These are phyloP conservation scores for Taenioides sp. DNA, from an alignment of 2,797 vertebrate species.

Conservation along the genomic window DNA sequence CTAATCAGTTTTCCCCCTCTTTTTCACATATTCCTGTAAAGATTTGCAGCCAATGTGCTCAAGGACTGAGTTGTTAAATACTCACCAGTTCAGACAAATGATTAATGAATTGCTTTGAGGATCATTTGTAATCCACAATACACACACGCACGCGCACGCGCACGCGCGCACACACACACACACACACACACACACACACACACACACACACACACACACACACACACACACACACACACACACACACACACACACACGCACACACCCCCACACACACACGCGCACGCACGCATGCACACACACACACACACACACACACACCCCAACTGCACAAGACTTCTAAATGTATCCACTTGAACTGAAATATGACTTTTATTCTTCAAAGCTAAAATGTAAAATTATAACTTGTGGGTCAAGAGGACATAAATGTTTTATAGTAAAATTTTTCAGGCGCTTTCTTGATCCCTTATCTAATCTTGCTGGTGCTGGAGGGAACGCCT, in stretches of 20 bases:
- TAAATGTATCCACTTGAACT: neutral
- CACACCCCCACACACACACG: neutral
- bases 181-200: neutral
- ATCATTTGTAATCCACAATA: neutral
- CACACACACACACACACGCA: neutral
- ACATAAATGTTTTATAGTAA: neutral
- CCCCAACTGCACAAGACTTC: neutral
- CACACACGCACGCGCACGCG: neutral
- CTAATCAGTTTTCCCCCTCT: neutral
- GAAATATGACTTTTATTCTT: neutral
- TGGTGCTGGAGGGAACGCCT: constrained; percentile 91
- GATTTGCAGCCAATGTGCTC: neutral
- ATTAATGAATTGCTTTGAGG: neutral
- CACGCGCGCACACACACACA: too few species aligned
- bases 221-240: neutral
- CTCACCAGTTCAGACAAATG: neutral
- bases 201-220: neutral
- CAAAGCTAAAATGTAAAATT: neutral
- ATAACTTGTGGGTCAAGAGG: neutral
- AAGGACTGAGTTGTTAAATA: neutral
- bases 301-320: neutral
- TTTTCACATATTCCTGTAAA: neutral
- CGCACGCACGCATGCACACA: neutral
- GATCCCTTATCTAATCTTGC: constrained; percentile 92
- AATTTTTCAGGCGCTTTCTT: constrained; percentile 87